Base-by-base conservation (phyloP, 2,113 vertebrate species). In the Siniperca knerii region DNA sequence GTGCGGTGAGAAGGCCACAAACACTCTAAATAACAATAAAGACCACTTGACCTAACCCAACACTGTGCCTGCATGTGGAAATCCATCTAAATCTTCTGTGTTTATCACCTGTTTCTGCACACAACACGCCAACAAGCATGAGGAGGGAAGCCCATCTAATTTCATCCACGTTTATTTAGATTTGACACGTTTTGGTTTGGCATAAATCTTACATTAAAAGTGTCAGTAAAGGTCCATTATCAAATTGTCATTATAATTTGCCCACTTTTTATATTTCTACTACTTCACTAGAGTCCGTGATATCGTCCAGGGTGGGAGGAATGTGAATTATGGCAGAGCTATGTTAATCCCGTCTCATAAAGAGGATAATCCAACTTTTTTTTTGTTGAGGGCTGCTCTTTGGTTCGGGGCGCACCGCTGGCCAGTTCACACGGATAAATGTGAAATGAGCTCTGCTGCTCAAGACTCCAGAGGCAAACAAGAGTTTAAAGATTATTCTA, bases 311-410 rank as follows among this genome's bases (percentile, higher is more conserved):
- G 33, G 66, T 25, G 57, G 1, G 33, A 81, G 86, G 90, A 91
- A 88, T 93, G 81, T 75, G 87, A 87, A 65, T 83, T 87, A 84
- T 81, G 77, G 82, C 69, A 69, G 82, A 87, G 78, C 62, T 65
- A 83, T 87, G 90, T 83, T 94, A 94, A 93, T 94, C 90, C 90
- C 33, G 83, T 52, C 85, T 87, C 81, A 72, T 77, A 81, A 93
- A 81, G 84, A 86, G 82, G 92, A 91, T 93, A 92, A 94, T 93
- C 92, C 92, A 85, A 73, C 83, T 73, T 91, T 91, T 29, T 29
- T 29, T 88, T 73, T 84, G 85, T 79, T 82, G 87, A 92, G 79
- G 70, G 85, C 68, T 78, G 78, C 78, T 77, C 76, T 76, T 37
- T 66, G 77, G 57, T 73, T 76, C 60, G 52, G 60, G 50, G 69